Evolutionary conservation across 2,113 vertebrate genomes (phyloP).

Genomic region (Zonotrichia leucophrys): DNA sequence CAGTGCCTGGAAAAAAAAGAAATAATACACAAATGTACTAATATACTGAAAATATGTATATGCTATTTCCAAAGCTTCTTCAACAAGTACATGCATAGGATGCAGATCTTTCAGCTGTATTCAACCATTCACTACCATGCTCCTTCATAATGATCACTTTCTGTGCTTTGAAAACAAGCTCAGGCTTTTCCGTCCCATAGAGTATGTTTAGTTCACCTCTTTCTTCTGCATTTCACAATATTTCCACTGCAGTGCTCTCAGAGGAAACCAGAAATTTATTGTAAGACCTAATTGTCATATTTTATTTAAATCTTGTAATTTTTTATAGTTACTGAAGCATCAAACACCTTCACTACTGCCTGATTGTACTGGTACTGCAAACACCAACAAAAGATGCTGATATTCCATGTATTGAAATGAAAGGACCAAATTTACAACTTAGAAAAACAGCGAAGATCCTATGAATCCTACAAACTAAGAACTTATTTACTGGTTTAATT

Average conservation of each 20-base stretch:
- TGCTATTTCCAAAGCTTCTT: background rate
- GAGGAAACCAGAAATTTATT: background rate
- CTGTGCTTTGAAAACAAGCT: background rate
- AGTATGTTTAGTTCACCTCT: background rate
- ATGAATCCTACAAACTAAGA: background rate
- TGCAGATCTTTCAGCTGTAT: background rate
- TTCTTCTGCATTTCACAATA: background rate
- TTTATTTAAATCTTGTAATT: background rate
- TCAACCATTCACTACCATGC: background rate
- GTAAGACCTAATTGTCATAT: background rate
- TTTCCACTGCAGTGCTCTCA: background rate
- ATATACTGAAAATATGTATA: background rate
- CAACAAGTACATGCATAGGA: background rate
- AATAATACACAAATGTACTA: background rate
- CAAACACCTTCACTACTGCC: background rate
- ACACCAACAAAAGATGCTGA: background rate
- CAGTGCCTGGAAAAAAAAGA: slow-evolving; percentile 1
- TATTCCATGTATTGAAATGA: background rate
- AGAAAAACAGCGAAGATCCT: background rate
- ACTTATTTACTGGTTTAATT: background rate
- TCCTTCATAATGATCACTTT: background rate
- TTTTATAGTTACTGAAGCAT: background rate
- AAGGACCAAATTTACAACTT: background rate
- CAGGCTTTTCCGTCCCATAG: background rate
- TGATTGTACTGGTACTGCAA: background rate